Conservation (phyloP, 2,113 vertebrate genomes). For the Sorex araneus region DNA sequence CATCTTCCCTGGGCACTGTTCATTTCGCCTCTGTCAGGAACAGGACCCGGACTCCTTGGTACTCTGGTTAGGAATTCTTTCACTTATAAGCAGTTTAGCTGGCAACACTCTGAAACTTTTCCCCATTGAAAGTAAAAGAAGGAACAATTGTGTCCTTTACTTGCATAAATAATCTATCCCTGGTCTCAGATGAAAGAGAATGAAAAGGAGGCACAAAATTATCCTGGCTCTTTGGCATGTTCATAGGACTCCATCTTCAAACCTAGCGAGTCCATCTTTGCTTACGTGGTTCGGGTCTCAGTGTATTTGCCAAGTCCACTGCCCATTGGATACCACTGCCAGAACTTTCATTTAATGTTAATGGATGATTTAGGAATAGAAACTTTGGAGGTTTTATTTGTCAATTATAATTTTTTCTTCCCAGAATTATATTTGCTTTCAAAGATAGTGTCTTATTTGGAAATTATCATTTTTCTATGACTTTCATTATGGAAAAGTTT, state of each 20-base stretch:
- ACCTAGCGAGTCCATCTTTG: background rate
- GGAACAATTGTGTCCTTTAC: background rate
- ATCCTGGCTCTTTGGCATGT: background rate
- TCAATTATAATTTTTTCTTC: slow-evolving; percentile 28
- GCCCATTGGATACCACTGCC: background rate
- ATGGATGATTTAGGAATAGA: slow-evolving; percentile 6
- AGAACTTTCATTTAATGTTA: slow-evolving; percentile 9
- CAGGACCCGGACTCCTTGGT: background rate
- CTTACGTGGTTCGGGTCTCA: background rate
- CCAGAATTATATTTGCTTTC: slow-evolving; percentile 30
- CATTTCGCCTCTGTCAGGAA: background rate
- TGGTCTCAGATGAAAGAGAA: slow-evolving; percentile 8
- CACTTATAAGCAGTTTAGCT: background rate
- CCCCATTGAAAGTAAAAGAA: background rate
- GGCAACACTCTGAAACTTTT: background rate
- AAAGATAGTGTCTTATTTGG: background rate
- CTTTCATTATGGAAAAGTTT: background rate
- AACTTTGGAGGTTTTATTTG: slow-evolving; percentile 30
- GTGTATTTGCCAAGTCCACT: background rate
- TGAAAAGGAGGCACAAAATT: background rate
- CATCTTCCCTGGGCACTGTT: background rate
- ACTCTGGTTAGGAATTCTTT: background rate
- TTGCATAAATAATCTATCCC: background rate
- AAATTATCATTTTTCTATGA: background rate
- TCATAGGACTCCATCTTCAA: slow-evolving; percentile 34